A percentile compares a stretch with the other conserved stretches of the same genome.
Conservation (phyloP, 2,113 vertebrate species). For the Bos taurus region DNA sequence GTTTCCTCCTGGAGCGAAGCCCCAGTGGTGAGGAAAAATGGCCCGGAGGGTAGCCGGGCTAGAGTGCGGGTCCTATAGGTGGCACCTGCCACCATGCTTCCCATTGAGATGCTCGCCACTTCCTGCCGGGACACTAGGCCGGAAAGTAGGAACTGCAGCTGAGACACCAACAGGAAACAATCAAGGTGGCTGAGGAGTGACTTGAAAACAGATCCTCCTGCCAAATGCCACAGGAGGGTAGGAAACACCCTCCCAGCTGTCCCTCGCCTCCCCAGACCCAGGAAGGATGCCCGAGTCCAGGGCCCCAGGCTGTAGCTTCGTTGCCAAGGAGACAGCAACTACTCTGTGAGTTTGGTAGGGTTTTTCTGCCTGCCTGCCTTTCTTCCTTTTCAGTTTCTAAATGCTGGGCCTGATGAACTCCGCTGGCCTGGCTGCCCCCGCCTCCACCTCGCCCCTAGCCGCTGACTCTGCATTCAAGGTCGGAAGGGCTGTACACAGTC, state of each 20-base stretch:
- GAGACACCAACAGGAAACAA: neutral
- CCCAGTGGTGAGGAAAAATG: neutral
- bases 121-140: neutral
- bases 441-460: constrained; percentile 40
- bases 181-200: neutral
- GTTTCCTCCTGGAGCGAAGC: neutral
- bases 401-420: constrained; percentile 71
- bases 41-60: accelerated
- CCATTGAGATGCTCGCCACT: neutral
- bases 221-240: neutral
- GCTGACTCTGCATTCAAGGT: constrained; percentile 83
- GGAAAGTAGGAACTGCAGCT: neutral
- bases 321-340: constrained; percentile 80
- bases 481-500: constrained; percentile 77
- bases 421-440: constrained; percentile 68
- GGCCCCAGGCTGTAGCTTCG: constrained; percentile 51
- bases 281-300: neutral
- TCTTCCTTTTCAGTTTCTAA: neutral
- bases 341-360: constrained; percentile 71
- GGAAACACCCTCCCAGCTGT: neutral
- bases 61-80: neutral
- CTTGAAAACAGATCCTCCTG: constrained; percentile 11
- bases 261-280: neutral
- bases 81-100: accelerated
- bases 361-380: neutral